Base-by-base conservation (phyloP, 92 coral and sea anemone genomes). In the Umimayanthus chanpuru region DNA sequence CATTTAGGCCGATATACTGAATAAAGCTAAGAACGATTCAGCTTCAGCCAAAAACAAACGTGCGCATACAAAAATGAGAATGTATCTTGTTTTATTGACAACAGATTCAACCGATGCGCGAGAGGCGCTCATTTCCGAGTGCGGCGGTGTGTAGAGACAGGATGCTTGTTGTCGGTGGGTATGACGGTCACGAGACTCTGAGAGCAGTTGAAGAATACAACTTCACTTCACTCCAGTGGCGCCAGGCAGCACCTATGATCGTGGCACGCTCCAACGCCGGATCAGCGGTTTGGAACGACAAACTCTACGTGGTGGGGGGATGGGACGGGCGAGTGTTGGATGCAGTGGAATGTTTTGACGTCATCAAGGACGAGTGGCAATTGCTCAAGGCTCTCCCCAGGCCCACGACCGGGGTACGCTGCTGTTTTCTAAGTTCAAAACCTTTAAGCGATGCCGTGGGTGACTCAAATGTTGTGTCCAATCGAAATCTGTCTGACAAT, bases 311-410 rank as follows among this genome's bases (percentile, higher is more conserved):
- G 3, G 87, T 83, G 74, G 87, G 87, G 10, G 87, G 87, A 30
- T 83, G 87, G 87, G 87, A 83, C 87, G 87, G 87, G 25, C 87
- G 87, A 83, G 87, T 73, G 67, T 36, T 83, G 65, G 77, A 83
- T 71, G 25, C 87, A 50, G 87, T 83, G 18, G 87, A 83, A 50
- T 49, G 78, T 2, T 47, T 43, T 70, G 87, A 83, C 87, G 41
- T 83, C 87, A 71, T 5, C 43, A 83, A 43, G 32, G 79, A 83
- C 65, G 87, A 83, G 77, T 83, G 87, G 87, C 77, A 83, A 32
- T 9, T 72, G 43, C 29, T 83, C 12, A 83, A 71, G 28, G 23
- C 78, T 83, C 87, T 83, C 43, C 87, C 87, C 78, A 83, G 87
- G 66, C 87, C 87, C 25, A 83, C 87, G 18, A 83, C 87, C 16